Conservation (phyloP, 1,140 invertebrate species). For the Coptotermes formosanus region DNA sequence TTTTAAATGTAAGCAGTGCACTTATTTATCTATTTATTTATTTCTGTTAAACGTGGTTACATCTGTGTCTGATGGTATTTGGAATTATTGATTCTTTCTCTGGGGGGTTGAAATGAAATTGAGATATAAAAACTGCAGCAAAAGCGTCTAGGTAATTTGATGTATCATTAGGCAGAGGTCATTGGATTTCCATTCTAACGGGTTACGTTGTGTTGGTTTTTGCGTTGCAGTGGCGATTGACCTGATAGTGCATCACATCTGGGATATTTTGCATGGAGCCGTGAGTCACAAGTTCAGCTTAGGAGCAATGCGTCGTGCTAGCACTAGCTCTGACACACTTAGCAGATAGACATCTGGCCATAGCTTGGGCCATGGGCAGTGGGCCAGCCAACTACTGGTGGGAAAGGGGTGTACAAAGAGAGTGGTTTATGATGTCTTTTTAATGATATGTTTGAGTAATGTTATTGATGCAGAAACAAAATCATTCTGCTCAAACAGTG, state of each 20-base stretch:
- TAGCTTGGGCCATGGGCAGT: not conserved
- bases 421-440: not conserved
- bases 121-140: not conserved
- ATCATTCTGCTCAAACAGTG: not conserved
- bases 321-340: slow-evolving; percentile 34
- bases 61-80: not conserved
- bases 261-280: slow-evolving; percentile 76
- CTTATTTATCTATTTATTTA: not conserved
- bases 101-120: not conserved
- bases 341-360: slow-evolving; percentile 28
- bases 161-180: not conserved
- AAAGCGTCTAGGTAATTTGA: not conserved
- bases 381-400: not conserved
- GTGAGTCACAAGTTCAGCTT: slow-evolving; percentile 23
- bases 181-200: slow-evolving; percentile 15
- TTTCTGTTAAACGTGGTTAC: not conserved
- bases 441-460: not conserved
- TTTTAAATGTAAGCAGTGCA: not conserved
- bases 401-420: not conserved
- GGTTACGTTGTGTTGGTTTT: slow-evolving; percentile 38
- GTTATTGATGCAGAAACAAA: not conserved
- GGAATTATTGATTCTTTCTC: not conserved
- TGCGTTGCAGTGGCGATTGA: slow-evolving; percentile 96
- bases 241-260: slow-evolving; percentile 97
- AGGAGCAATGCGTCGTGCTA: slow-evolving; percentile 19